Conservation (phyloP, 2,797 vertebrate genomes). For the Hirundo rustica region DNA sequence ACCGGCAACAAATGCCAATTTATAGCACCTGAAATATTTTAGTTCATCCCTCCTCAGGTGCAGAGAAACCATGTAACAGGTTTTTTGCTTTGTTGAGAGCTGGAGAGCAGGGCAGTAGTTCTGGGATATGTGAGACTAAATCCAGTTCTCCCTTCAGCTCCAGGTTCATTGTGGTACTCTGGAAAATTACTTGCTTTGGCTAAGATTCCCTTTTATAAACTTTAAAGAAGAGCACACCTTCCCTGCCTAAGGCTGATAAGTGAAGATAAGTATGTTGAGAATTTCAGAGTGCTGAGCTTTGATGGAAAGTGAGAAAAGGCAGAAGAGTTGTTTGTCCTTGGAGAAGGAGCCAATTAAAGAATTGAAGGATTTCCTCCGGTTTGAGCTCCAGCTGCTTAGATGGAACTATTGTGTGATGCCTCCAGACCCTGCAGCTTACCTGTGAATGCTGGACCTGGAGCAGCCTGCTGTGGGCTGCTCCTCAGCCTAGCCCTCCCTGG, state of each 20-base stretch:
- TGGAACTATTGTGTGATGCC: fast-evolving
- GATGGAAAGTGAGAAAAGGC: neutral
- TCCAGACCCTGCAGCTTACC: neutral
- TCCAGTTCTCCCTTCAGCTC: neutral
- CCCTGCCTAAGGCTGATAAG: neutral
- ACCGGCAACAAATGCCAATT: neutral
- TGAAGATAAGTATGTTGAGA: neutral
- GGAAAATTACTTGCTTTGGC: neutral
- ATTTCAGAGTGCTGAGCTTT: neutral
- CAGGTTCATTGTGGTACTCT: neutral
- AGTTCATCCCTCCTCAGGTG: neutral
- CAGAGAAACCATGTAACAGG: neutral
- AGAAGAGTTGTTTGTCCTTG: neutral
- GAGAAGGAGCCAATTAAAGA: neutral
- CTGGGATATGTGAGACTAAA: neutral
- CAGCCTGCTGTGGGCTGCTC: neutral
- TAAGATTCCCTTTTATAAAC: neutral
- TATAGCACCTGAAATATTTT: neutral
- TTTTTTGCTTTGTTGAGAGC: neutral
- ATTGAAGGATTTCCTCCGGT: neutral
- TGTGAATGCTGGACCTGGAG: neutral
- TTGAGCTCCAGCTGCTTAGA: neutral
- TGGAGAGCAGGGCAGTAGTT: neutral
- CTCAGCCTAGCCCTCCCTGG: neutral
- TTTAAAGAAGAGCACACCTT: neutral